phyloP scores from a whole-genome alignment of 2,888 invertebrate genomes.

The Drosophila yooni region DNA sequence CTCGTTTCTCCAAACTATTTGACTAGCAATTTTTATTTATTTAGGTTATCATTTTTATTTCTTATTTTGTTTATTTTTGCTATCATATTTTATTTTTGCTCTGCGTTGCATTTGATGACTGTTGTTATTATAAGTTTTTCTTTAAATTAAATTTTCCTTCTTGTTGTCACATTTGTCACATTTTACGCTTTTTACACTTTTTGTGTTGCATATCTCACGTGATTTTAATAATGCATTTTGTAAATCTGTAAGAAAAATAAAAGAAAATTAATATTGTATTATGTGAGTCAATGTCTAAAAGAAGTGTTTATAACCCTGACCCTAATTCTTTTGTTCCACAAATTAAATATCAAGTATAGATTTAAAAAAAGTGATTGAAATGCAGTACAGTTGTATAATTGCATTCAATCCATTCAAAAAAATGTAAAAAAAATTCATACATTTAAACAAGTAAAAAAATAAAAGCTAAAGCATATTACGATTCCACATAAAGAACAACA shows the following conservation, averaged over 20 bases:
- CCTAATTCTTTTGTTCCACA: not conserved
- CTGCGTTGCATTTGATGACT: slow-evolving; percentile 16
- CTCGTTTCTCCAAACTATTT: slow-evolving; percentile 48
- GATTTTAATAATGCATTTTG: slow-evolving; percentile 48
- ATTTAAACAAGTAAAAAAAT: slow-evolving; percentile 1
- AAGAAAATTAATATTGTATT: not conserved
- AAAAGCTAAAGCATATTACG: slow-evolving; percentile 28
- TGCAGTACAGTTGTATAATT: not conserved
- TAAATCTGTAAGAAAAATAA: slow-evolving; percentile 42
- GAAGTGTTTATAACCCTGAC: not conserved
- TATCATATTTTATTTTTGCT: slow-evolving; percentile 6
- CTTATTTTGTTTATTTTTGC: slow-evolving; percentile 24
- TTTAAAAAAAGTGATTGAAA: slow-evolving; percentile 1
- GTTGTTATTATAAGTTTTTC: slow-evolving; percentile 18
- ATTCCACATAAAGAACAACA: slow-evolving; percentile 12
- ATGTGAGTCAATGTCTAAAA: not conserved
- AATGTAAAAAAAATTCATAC: not conserved
- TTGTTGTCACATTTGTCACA: slow-evolving; percentile 32
- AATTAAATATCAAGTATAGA: not conserved
- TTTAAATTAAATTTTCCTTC: slow-evolving; percentile 16
- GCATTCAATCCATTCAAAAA: not conserved
- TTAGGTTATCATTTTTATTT: slow-evolving; percentile 68
- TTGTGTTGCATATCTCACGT: slow-evolving; percentile 31
- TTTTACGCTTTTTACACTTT: slow-evolving; percentile 22
- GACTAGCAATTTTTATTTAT: slow-evolving; percentile 69